Evolutionary conservation across 2,797 vertebrate species (phyloP).

Genomic region (Clarias platycephalus): DNA sequence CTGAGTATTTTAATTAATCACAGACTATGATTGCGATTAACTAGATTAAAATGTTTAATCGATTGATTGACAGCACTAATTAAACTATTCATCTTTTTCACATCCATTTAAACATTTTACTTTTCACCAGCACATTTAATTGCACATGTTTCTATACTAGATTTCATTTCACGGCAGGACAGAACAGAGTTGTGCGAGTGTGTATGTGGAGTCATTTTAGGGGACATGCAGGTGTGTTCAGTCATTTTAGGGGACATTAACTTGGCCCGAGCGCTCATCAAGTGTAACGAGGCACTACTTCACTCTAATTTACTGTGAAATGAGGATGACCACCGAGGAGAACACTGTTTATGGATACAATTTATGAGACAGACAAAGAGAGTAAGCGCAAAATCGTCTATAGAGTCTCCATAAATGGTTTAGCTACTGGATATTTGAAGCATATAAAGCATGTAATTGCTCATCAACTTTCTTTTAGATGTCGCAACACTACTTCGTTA

Average conservation of each 20-base stretch:
- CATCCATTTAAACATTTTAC: not conserved
- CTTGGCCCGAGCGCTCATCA: conserved; percentile 33
- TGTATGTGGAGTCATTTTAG: not conserved
- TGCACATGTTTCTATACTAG: not conserved
- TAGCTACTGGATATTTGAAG: not conserved
- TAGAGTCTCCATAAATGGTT: not conserved
- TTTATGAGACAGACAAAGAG: not conserved
- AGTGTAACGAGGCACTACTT: conserved; percentile 34
- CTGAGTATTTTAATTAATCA: no score
- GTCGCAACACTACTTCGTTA: not conserved
- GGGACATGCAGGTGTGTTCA: not conserved
- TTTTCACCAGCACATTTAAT: not conserved
- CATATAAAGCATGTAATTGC: not conserved
- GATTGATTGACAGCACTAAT: no score
- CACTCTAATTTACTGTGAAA: conserved; percentile 45
- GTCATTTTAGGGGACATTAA: conserved; percentile 20
- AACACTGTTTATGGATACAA: conserved; percentile 2
- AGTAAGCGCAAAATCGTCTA: not conserved
- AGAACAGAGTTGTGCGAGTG: not conserved
- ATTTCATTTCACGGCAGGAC: not conserved
- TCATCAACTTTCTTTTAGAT: not conserved
- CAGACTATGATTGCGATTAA: no score
- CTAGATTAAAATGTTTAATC: no score
- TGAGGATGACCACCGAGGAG: conserved; percentile 42
- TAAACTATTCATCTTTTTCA: not conserved